Conservation (phyloP, 2,888 invertebrate species). For the Trilocha varians region DNA sequence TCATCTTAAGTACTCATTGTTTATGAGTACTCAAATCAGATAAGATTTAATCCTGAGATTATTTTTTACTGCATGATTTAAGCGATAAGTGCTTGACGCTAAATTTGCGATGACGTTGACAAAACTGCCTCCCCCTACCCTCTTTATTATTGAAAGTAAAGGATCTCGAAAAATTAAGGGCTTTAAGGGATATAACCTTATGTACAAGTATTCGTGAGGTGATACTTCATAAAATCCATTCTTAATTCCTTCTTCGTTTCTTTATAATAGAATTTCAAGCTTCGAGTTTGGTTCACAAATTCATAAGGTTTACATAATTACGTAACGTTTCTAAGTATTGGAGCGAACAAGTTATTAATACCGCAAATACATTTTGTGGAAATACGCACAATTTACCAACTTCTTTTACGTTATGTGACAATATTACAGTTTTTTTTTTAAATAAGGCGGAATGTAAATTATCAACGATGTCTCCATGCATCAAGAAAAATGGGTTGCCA, state of each 20-base stretch:
- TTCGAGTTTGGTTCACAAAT: too few species aligned
- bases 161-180: background rate
- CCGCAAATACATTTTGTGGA: too few species aligned
- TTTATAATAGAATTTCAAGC: background rate
- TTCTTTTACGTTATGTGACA: too few species aligned
- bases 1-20: background rate
- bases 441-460: too few species aligned
- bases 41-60: background rate
- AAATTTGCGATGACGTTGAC: background rate
- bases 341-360: too few species aligned
- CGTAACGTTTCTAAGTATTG: too few species aligned
- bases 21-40: background rate
- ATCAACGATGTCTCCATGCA: too few species aligned
- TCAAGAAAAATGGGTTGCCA: too few species aligned
- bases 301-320: too few species aligned
- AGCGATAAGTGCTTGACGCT: background rate
- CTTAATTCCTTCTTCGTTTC: background rate
- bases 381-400: too few species aligned
- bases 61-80: background rate
- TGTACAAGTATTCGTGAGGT: background rate
- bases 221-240: background rate
- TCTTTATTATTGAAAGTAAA: background rate
- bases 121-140: background rate
- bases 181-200: background rate
- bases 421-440: too few species aligned